Percentiles rank a stretch among this genome's conserved stretches.
Conservation (phyloP, 2,888 invertebrate species). For the Cephus rjabovi region DNA sequence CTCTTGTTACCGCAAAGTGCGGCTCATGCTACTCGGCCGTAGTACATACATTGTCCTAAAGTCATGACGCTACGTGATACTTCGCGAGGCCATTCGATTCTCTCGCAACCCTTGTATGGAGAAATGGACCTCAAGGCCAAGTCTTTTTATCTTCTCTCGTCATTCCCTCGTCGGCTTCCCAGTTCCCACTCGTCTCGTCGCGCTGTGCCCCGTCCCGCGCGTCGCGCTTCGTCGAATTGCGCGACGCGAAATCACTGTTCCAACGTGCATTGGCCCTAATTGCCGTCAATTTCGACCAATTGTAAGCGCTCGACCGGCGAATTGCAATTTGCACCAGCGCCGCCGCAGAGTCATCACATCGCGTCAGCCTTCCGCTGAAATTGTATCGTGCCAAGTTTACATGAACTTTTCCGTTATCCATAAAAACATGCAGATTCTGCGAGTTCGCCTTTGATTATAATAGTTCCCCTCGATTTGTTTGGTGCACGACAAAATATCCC, state of each 20-base stretch:
- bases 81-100: neutral
- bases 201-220: neutral
- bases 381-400: neutral
- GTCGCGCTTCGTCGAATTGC: slow-evolving; percentile 24
- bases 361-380: neutral
- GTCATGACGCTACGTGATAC: neutral
- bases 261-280: slow-evolving; percentile 52
- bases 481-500: slow-evolving; percentile 6
- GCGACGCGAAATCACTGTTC: slow-evolving; percentile 52
- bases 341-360: no score
- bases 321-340: slow-evolving; percentile 7
- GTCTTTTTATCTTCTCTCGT: slow-evolving; percentile 14
- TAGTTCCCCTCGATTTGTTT: neutral
- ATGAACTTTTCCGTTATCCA: neutral
- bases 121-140: slow-evolving; percentile 43
- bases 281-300: slow-evolving; percentile 60
- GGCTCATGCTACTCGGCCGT: neutral
- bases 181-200: slow-evolving; percentile 2
- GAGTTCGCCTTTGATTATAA: neutral
- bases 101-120: slow-evolving; percentile 42
- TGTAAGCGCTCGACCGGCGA: slow-evolving; percentile 25
- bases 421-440: neutral
- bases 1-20: neutral
- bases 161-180: slow-evolving; percentile 8
- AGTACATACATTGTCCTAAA: neutral